Conservation (phyloP, 2,113 vertebrate species). For the Hydropotes inermis region DNA sequence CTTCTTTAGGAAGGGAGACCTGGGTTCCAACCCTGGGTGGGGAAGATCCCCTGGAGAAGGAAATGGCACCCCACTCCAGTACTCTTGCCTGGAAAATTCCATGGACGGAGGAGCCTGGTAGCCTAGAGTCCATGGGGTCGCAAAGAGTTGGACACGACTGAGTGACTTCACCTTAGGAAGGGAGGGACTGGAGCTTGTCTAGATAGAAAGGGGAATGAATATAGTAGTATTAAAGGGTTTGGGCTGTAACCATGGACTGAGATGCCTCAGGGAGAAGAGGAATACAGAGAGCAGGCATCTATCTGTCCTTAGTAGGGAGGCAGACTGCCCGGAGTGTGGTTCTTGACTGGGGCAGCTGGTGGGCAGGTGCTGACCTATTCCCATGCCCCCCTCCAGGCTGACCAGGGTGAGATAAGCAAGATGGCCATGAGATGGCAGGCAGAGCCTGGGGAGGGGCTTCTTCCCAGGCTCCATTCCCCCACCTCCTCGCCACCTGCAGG, state of each 20-base stretch:
- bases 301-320: neutral
- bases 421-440: neutral
- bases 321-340: too few relatives aligned
- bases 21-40: too few relatives aligned
- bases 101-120: too few relatives aligned
- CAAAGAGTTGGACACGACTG: too few relatives aligned
- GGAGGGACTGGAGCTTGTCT: neutral
- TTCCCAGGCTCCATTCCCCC: neutral
- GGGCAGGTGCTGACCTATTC: neutral
- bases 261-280: neutral
- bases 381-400: neutral
- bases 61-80: too few relatives aligned
- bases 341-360: neutral
- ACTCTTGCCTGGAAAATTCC: too few relatives aligned
- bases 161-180: neutral
- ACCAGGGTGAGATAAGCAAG: neutral
- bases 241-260: neutral
- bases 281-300: neutral
- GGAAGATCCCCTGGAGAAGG: too few relatives aligned
- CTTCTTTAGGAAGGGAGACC: neutral
- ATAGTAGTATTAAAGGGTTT: neutral
- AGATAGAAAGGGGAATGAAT: neutral
- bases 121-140: too few relatives aligned
- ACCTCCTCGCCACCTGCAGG: neutral
- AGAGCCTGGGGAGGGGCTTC: neutral